Evolutionary conservation across 2,888 invertebrate species (phyloP).

Genomic region (Athrips mouffetella): DNA sequence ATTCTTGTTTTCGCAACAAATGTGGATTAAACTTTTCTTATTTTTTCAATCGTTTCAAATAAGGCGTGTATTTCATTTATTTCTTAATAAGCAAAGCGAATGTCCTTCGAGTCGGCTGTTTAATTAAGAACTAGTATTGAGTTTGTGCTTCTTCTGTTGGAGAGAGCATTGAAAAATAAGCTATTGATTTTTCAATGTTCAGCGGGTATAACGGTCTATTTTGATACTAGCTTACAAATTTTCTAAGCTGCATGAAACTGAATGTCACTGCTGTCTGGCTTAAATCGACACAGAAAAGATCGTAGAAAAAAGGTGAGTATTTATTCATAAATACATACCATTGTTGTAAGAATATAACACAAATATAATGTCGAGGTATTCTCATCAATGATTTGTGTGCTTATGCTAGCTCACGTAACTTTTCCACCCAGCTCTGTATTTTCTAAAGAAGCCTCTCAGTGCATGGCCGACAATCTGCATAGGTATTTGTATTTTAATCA

Average conservation of each 20-base stretch:
- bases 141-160: not conserved
- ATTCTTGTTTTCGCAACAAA: slow-evolving; percentile 43
- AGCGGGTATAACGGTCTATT: no score
- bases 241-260: no score
- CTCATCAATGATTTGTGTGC: no score
- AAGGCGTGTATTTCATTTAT: slow-evolving; percentile 60
- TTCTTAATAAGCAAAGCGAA: slow-evolving; percentile 62
- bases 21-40: slow-evolving; percentile 36
- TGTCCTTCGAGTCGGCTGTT: slow-evolving; percentile 45
- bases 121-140: slow-evolving; percentile 57
- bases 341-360: slow-evolving; percentile 11
- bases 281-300: no score
- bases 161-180: no score
- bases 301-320: no score
- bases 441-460: slow-evolving; percentile 37
- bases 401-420: not conserved
- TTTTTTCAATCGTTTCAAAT: slow-evolving; percentile 42
- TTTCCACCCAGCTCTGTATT: not conserved
- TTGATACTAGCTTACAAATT: no score
- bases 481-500: slow-evolving; percentile 57
- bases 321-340: no score
- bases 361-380: not conserved
- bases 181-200: no score
- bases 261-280: no score
- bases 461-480: slow-evolving; percentile 38